A percentile compares a stretch with the other conserved stretches of the same genome.
Conservation (phyloP, 1,140 invertebrate genomes). For the Platorchestia sp. region DNA sequence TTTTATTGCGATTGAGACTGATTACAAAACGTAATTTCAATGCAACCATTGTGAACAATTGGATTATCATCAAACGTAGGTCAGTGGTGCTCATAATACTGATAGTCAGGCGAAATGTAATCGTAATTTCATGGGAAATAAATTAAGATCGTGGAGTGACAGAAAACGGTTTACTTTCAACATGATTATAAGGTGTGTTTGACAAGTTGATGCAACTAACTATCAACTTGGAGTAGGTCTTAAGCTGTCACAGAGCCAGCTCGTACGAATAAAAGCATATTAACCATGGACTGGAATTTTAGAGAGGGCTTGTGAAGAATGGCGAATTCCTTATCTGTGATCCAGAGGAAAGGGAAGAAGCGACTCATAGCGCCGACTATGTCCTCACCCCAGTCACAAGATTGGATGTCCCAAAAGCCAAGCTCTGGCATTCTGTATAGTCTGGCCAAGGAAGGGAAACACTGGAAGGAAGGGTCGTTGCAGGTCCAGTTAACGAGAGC, state of each 20-base stretch:
- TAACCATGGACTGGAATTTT: neutral
- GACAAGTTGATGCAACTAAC: too few relatives aligned
- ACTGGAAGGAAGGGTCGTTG: constrained; percentile 39
- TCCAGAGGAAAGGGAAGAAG: neutral
- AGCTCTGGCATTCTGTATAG: constrained; percentile 52
- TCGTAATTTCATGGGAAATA: neutral
- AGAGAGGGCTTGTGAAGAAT: neutral
- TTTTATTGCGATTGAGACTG: too few relatives aligned
- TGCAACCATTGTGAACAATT: too few relatives aligned
- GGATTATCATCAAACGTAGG: too few relatives aligned
- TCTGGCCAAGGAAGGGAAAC: constrained; percentile 23
- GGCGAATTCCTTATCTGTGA: neutral
- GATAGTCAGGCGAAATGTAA: too few relatives aligned
- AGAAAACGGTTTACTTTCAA: neutral
- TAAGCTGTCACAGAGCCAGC: neutral
- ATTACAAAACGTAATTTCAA: too few relatives aligned
- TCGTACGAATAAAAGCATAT: neutral
- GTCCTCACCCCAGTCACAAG: constrained; percentile 37
- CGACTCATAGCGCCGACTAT: constrained; percentile 10
- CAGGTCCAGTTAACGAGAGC: constrained; percentile 54
- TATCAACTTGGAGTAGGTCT: neutral
- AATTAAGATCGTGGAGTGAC: neutral
- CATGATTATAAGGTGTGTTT: neutral
- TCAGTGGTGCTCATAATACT: too few relatives aligned
- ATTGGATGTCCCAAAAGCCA: constrained; percentile 54